Conservation (phyloP, 2,113 vertebrate species). For the Varanus salvator region DNA sequence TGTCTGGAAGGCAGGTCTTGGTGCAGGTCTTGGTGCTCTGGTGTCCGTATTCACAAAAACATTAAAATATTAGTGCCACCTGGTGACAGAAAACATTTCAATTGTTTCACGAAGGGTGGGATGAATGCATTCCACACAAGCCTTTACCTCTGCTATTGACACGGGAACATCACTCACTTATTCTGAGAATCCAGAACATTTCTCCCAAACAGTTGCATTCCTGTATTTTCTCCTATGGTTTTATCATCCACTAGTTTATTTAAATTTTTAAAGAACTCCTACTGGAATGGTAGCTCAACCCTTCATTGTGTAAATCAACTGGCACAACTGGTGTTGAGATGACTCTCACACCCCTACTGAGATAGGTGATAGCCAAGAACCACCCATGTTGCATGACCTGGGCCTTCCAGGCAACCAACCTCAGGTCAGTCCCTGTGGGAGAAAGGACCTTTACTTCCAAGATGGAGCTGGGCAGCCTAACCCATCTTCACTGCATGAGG, state of each 20-base stretch:
- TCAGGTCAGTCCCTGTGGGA: no score
- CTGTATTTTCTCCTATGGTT: neutral
- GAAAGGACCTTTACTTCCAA: no score
- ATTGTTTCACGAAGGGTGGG: neutral
- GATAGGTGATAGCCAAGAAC: no score
- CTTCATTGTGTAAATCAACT: neutral
- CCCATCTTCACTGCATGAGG: no score
- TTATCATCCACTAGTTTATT: neutral
- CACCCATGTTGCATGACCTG: no score
- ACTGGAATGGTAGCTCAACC: neutral
- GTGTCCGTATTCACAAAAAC: neutral
- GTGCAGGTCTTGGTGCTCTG: neutral
- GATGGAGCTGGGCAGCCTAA: no score
- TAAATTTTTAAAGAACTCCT: neutral
- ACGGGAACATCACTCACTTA: neutral
- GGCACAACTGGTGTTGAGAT: neutral
- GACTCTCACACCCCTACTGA: neutral
- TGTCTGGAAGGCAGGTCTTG: neutral
- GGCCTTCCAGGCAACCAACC: no score
- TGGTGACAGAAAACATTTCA: neutral
- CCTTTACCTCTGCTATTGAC: neutral
- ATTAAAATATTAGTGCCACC: slow-evolving; percentile 4
- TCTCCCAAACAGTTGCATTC: neutral
- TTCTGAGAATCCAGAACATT: neutral
- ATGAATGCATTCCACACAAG: neutral